Evolutionary conservation across 2,797 vertebrate genomes (phyloP).

Genomic region (Morus bassanus): DNA sequence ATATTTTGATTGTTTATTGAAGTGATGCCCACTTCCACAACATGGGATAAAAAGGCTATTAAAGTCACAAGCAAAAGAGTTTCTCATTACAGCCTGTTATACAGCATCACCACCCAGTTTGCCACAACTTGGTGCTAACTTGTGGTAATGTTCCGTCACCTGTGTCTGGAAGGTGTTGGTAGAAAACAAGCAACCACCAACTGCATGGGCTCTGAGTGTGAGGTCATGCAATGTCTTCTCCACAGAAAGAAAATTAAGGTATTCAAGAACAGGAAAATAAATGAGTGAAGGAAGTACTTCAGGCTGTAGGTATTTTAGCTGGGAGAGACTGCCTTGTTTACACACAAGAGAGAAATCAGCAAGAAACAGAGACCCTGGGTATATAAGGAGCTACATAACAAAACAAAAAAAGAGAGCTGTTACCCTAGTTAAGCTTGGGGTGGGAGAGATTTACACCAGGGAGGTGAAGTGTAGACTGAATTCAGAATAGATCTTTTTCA

Average conservation of each 20-base stretch:
- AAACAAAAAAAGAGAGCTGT: background rate
- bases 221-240: background rate
- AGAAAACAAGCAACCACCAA: background rate
- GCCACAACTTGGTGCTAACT: background rate
- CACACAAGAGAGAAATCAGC: background rate
- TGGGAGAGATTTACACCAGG: background rate
- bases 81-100: background rate
- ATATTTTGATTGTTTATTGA: background rate
- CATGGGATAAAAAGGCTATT: background rate
- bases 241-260: accelerated
- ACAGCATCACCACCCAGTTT: background rate
- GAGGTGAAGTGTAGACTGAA: background rate
- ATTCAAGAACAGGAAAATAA: background rate
- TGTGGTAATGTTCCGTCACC: background rate
- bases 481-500: background rate
- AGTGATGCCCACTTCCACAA: background rate
- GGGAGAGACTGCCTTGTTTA: background rate
- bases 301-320: background rate
- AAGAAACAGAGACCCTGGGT: background rate
- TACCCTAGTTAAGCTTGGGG: background rate
- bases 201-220: background rate
- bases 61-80: background rate
- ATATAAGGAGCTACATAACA: background rate
- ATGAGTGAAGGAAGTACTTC: background rate
- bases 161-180: background rate